Evolutionary conservation across 1,140 invertebrate genomes (phyloP).

Genomic region (Meloidogyne floridensis): DNA sequence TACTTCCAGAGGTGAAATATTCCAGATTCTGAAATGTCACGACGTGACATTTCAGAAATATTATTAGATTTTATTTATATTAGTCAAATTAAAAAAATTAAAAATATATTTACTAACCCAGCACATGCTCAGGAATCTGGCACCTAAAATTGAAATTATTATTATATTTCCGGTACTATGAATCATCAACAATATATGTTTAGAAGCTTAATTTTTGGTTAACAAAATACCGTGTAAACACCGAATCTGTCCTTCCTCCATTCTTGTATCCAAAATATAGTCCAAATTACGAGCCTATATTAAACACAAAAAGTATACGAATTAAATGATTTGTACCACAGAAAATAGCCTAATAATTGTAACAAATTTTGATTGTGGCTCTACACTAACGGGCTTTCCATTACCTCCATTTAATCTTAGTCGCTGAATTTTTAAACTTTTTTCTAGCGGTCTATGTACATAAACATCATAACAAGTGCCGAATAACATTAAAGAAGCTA

Average conservation of each 20-base stretch:
- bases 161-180: background rate
- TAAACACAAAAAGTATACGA: background rate
- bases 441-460: constrained; percentile 45
- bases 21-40: too few relatives aligned
- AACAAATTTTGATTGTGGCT: constrained; percentile 18
- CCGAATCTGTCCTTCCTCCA: constrained; percentile 57
- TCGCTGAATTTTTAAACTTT: constrained; percentile 12
- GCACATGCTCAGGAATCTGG: constrained; percentile 60
- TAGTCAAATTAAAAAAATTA: background rate
- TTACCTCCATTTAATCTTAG: background rate
- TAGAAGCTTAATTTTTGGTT: too few relatives aligned
- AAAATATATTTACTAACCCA: constrained; percentile 63
- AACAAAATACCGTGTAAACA: constrained; percentile 53
- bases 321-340: too few relatives aligned
- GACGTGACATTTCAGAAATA: too few relatives aligned
- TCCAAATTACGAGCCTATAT: constrained; percentile 37
- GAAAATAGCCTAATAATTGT: constrained; percentile 25
- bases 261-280: constrained; percentile 47
- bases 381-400: background rate
- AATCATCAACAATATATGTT: too few relatives aligned
- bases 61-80: too few relatives aligned
- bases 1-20: too few relatives aligned
- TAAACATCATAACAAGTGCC: constrained; percentile 61
- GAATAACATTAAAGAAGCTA: constrained; percentile 58
- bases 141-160: constrained; percentile 34